Evolutionary conservation across 2,113 vertebrate species (phyloP).

Genomic region (Strix uralensis): DNA sequence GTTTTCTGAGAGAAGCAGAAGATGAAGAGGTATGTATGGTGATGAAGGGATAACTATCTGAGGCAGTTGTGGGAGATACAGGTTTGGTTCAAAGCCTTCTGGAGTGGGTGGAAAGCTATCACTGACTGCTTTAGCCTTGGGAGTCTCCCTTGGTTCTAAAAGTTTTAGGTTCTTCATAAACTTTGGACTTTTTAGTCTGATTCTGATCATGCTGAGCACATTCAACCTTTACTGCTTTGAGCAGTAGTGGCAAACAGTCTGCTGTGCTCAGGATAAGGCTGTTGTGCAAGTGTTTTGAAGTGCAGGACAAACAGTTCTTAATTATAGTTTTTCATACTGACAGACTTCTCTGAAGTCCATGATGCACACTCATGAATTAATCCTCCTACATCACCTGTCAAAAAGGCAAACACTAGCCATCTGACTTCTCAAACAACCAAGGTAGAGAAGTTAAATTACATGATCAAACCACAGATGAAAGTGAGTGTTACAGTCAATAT

Average conservation of each 20-base stretch:
- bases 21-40: neutral
- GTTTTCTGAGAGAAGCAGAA: constrained; percentile 33
- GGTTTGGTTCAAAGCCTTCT: neutral
- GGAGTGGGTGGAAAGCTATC: neutral
- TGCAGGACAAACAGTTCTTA: neutral
- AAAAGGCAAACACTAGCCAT: constrained; percentile 1
- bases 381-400: neutral
- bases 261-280: neutral
- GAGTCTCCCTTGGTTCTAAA: neutral
- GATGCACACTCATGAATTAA: neutral
- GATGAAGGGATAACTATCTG: neutral
- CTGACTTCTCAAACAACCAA: neutral
- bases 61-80: neutral
- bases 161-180: neutral
- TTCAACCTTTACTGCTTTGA: neutral
- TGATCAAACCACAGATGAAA: neutral
- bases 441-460: neutral
- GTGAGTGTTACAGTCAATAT: neutral
- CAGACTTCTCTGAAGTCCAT: neutral
- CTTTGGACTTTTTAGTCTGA: neutral
- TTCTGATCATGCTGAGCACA: neutral
- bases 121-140: neutral
- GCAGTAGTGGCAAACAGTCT: neutral
- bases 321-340: neutral
- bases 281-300: neutral